Evolutionary conservation across 2,888 invertebrate species (phyloP), one percentile per base, ranked within the genome.

Genomic region (Hartigia nigra): DNA sequence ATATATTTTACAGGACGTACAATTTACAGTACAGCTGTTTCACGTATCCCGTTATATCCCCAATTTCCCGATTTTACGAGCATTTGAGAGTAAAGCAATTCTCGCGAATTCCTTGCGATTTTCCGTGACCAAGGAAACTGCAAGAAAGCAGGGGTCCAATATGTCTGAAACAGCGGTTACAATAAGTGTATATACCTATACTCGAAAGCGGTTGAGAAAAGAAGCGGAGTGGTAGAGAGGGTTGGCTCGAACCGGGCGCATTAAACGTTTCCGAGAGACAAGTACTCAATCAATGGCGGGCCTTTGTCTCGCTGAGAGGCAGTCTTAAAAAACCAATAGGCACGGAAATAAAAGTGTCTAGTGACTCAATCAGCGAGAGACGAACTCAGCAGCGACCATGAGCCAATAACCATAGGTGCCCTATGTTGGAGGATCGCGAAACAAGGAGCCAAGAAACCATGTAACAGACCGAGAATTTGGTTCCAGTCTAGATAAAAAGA

Each of bases 311-410:
- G 84, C 75, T 76, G 72, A 83, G 84, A 85, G 86, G 84, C 84
- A 81, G 84, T 79, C 79, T 84, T 84, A 82, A 79, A 83, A 81
- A 83, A 84, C 84, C 84, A 86, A 87, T 84, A 81, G 84, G 77
- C 81, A 83, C 84, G 84, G 86, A 88, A 88, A 86, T 87, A 88
- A 90, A 89, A 87, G 81, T 79, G 83, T 80, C 79, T 87, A 90
- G 89, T 89, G 89, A 88, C 88, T 90, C 88, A 89, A 89, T 90
- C 87, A 86, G 79, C 79, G 79, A 70, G 83, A 78, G 76, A 77
- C 80, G 78, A 80, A 75, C 78, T 77, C 78, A 77, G 76, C 36
- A 70, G 31, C 34, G 23, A 23, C 9, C 55, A 23, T 55, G 55
- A 23, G 55, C 23, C 55, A 23, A 23, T 55, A 55, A 9, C 55